Evolutionary conservation across 2,888 invertebrate genomes (phyloP).

Genomic region (Perizoma flavofasciatum): DNA sequence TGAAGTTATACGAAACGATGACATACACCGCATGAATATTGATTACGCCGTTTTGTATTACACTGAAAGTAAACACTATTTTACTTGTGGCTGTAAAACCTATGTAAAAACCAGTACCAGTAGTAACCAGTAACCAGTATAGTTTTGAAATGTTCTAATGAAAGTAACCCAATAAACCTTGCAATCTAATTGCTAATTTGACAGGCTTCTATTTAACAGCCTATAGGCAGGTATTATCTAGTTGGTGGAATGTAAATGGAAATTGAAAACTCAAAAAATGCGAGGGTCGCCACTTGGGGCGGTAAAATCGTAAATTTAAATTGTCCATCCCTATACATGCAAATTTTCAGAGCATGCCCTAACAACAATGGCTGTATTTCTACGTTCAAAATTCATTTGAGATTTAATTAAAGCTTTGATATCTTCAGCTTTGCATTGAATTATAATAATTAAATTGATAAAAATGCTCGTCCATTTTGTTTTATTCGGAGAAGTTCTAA

Average conservation of each 20-base stretch:
- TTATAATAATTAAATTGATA: slow-evolving; percentile 12
- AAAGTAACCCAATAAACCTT: too few species aligned
- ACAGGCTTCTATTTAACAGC: slow-evolving; percentile 16
- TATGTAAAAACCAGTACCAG: too few species aligned
- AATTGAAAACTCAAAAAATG: slow-evolving; percentile 82
- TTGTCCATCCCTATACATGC: slow-evolving; percentile 80
- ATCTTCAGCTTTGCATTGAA: slow-evolving; percentile 29
- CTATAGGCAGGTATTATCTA: slow-evolving; percentile 46
- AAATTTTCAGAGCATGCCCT: slow-evolving; percentile 74
- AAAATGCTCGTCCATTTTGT: slow-evolving; percentile 14
- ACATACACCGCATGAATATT: too few species aligned
- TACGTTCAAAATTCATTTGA: slow-evolving; percentile 38
- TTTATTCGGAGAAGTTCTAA: not conserved
- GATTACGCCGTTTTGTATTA: too few species aligned
- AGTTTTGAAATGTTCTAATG: too few species aligned
- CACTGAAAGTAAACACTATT: too few species aligned
- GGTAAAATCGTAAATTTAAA: slow-evolving; percentile 81
- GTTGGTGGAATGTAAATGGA: slow-evolving; percentile 79
- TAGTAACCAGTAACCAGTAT: too few species aligned
- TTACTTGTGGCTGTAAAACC: too few species aligned
- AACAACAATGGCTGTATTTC: slow-evolving; percentile 63
- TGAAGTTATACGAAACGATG: too few species aligned
- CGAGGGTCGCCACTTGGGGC: slow-evolving; percentile 75
- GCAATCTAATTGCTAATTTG: not conserved
- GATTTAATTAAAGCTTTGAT: slow-evolving; percentile 39